Base-by-base conservation (phyloP, 2,888 invertebrate species). In the Drosophila villosipedis region DNA sequence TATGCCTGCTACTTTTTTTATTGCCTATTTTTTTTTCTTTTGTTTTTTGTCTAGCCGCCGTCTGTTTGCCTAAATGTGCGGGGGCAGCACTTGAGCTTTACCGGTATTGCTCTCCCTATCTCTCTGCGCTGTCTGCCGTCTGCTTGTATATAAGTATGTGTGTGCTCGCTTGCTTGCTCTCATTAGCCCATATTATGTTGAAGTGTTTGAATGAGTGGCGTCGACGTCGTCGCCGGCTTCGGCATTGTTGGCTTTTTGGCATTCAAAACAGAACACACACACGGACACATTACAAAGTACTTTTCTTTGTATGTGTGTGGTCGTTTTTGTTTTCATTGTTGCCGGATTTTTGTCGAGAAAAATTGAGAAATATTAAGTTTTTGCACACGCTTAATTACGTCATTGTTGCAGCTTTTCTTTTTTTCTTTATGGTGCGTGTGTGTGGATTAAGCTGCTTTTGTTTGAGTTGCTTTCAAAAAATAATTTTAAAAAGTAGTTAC, bases 141-240 rank as follows among this genome's bases (percentile, higher is more conserved):
- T 47, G 49, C 43, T 9, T 59, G n/a, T 61, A 25, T 28, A 35
- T 53, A 37, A 49, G 25, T 55, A 61, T 57, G 16, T 60, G 41
- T 62, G 31, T 28, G 22, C 35, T 16, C 31, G 31, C 31, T 35
- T 43, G 49, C 37, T 30, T 64, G 61, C 28, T 54, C 67, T 74
- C 76, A 90, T 90, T 85, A 89, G 87, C 84, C 58, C 76, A 71
- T 60, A 86, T 90, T 80, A 89, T 80, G 87, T 69, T 80, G 70
- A 89, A 86, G 68, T 71, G 83, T 72, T 88, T 85, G 85, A 74
- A 75, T 75, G 67, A 55, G 50, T 47, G 78, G 67, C 77, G 82
- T 73, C 50, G 66, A 49, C 68, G 68, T 61, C 50, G 54, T 37
- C 68, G 68, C 61, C 50, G 54, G 25, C 35, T 31, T 63, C 52